These are phyloP conservation scores for Neolamprologus modestus DNA, from an alignment of 2,113 vertebrate genomes.

Conservation along the genomic window DNA sequence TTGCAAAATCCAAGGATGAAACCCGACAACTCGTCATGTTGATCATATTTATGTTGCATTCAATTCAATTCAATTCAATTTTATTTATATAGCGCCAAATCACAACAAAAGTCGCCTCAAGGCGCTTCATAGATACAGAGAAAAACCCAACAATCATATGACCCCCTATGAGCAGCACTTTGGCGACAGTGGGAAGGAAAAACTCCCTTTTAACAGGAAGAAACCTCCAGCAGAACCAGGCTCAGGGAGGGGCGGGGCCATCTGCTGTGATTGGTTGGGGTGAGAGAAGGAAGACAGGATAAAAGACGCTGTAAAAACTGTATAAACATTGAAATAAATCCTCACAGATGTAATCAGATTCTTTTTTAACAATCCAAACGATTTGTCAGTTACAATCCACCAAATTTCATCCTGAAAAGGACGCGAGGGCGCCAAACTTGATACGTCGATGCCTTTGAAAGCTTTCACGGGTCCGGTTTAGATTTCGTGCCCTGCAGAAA, in stretches of 20 bases:
- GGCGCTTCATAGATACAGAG: no score
- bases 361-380: not conserved
- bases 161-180: no score
- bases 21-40: not conserved
- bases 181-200: no score
- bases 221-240: no score
- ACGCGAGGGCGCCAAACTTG: not conserved
- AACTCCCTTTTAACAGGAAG: no score
- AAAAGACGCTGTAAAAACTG: not conserved
- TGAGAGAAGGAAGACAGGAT: no score
- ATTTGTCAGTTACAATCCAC: not conserved
- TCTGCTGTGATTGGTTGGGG: no score
- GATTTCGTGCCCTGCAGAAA: not conserved
- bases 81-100: no score
- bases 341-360: not conserved
- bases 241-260: no score
- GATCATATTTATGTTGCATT: not conserved
- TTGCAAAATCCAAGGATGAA: not conserved
- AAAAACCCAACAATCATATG: no score
- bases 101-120: no score
- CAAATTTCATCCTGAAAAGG: not conserved
- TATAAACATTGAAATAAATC: not conserved
- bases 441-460: rapidly evolving
- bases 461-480: not conserved
- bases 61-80: no score